These are phyloP conservation scores for Drosophila vallismaia DNA, from an alignment of 2,888 invertebrate species.

Conservation along the genomic window DNA sequence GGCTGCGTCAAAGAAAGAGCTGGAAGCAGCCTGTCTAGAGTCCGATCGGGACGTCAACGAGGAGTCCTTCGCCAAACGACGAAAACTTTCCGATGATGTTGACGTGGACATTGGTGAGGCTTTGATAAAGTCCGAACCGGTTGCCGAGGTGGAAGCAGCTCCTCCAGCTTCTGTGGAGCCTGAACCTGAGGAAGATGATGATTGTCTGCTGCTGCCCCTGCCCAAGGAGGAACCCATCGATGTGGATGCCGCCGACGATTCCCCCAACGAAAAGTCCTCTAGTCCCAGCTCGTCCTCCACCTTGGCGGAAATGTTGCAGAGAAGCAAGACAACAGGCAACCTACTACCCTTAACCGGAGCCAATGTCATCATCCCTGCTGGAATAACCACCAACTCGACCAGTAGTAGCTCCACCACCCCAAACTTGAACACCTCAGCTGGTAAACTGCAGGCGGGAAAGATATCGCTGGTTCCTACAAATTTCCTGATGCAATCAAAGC, in stretches of 20 bases:
- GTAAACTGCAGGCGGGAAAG: constrained; percentile 69
- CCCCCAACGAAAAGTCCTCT: constrained; percentile 45
- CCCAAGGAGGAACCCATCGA: constrained; percentile 84
- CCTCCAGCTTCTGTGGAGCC: constrained; percentile 18
- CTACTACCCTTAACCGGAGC: constrained; percentile 49
- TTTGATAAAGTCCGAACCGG: constrained; percentile 66
- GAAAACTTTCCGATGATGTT: constrained; percentile 53
- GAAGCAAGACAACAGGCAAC: constrained; percentile 54
- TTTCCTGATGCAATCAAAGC: constrained; percentile 81
- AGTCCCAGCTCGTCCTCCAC: constrained; percentile 48
- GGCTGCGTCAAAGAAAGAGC: constrained; percentile 8
- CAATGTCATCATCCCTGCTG: constrained; percentile 56
- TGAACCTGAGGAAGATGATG: constrained; percentile 51
- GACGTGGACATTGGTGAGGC: constrained; percentile 56
- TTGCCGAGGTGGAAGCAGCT: constrained; percentile 32
- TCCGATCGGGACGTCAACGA: constrained; percentile 65
- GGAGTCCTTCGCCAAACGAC: constrained; percentile 57
- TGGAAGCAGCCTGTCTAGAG: constrained; percentile 48
- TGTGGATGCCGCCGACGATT: constrained; percentile 81
- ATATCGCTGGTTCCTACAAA: constrained; percentile 84
- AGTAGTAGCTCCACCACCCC: constrained; percentile 40
- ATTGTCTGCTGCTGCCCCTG: constrained; percentile 60
- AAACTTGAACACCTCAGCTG: constrained; percentile 29
- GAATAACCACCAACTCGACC: constrained; percentile 51
- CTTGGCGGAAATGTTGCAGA: constrained; percentile 72